Conservation (phyloP, 2,888 invertebrate species). For the Leptopilina syphax region DNA sequence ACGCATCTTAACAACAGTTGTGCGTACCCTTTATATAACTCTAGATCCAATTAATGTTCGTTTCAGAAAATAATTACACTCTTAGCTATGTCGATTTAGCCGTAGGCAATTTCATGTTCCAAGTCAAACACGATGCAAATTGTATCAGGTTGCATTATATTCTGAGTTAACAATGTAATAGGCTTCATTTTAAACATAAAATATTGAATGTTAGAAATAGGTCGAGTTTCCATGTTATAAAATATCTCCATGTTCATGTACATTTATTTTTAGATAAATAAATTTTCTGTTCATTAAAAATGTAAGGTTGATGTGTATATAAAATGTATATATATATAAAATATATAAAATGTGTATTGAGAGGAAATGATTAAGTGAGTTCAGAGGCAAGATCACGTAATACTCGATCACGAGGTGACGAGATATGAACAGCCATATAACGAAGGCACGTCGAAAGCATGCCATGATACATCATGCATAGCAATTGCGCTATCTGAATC, state of each 20-base stretch:
- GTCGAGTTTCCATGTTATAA: neutral
- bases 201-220: neutral
- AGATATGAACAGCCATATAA: constrained; percentile 68
- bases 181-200: constrained; percentile 2
- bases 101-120: no score
- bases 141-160: neutral
- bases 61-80: no score
- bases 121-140: neutral
- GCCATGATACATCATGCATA: constrained; percentile 71
- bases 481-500: constrained; percentile 66
- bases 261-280: no score
- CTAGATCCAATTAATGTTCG: no score
- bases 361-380: constrained; percentile 36
- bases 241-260: no score
- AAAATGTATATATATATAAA: no score
- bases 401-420: constrained; percentile 55
- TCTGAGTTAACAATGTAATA: neutral
- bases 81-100: no score
- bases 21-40: no score
- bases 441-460: constrained; percentile 73
- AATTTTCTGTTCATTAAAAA: constrained; percentile 20
- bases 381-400: constrained; percentile 35
- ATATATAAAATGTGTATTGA: neutral
- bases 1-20: no score
- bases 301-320: neutral